These are phyloP conservation scores for Achroia grisella DNA, from an alignment of 1,140 invertebrate genomes.

Conservation along the genomic window DNA sequence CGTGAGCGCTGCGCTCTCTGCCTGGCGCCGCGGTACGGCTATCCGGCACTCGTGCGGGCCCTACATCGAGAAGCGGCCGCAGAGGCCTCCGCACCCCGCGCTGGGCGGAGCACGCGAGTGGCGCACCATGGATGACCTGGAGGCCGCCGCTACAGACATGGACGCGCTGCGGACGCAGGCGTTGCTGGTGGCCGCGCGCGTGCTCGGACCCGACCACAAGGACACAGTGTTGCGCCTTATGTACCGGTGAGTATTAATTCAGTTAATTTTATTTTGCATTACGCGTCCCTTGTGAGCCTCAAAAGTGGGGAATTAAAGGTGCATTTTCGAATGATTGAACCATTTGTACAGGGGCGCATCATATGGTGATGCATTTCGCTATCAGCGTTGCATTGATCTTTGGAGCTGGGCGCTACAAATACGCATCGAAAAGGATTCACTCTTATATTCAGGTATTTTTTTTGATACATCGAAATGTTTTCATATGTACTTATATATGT, in stretches of 20 bases:
- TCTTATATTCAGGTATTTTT: conserved; percentile 69
- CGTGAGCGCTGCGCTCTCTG: conserved; percentile 75
- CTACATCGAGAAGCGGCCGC: conserved; percentile 25
- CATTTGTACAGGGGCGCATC: conserved; percentile 81
- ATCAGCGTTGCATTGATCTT: conserved; percentile 89
- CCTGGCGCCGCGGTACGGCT: conserved; percentile 80
- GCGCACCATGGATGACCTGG: conserved; percentile 80
- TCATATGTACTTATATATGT: too few species aligned
- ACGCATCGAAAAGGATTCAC: conserved; percentile 84
- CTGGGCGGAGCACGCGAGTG: conserved; percentile 83
- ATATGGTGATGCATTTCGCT: conserved; percentile 88
- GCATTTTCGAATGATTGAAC: too few species aligned
- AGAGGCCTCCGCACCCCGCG: conserved; percentile 73
- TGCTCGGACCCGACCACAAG: conserved; percentile 87
- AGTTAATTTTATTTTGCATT: too few species aligned
- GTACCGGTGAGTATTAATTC: conserved; percentile 39
- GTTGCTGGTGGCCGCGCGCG: conserved; percentile 86
- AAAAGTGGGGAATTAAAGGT: too few species aligned
- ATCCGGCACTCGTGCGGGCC: conserved; percentile 45
- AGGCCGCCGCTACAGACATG: conserved; percentile 81
- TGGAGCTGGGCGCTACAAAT: conserved; percentile 88
- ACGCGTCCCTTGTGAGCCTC: too few species aligned
- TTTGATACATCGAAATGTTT: too few species aligned
- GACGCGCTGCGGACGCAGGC: conserved; percentile 89
- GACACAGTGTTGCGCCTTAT: conserved; percentile 86